A percentile compares a stretch with the other conserved stretches of the same genome.
phyloP scores from a whole-genome alignment of 2,113 vertebrate genomes.

The Poeciliopsis retropinna region DNA sequence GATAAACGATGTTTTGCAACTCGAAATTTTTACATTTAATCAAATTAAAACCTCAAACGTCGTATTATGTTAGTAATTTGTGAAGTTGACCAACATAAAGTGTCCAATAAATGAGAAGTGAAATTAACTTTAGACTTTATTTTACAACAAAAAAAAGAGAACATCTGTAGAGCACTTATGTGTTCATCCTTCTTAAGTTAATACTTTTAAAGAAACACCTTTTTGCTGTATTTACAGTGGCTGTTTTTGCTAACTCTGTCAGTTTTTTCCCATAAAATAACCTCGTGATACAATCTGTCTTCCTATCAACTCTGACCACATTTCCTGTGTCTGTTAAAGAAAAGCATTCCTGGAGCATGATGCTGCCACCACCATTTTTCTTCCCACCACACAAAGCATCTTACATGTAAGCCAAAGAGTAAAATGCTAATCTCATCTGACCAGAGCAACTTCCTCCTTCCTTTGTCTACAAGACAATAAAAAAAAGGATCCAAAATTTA shows the following conservation, averaged over 20 bases:
- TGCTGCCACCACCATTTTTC: not conserved
- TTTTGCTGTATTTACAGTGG: no score
- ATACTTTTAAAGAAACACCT: no score
- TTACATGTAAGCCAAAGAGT: not conserved
- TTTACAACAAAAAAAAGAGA: no score
- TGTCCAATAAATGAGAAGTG: not conserved
- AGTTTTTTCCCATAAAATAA: not conserved
- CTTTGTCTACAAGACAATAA: not conserved
- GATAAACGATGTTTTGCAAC: not conserved
- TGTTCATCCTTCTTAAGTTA: no score
- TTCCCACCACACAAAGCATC: no score
- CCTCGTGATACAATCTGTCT: not conserved
- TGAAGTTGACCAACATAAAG: not conserved
- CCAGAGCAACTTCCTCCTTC: not conserved
- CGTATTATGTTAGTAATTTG: not conserved
- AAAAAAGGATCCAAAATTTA: not conserved
- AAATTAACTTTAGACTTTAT: not conserved
- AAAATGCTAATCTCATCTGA: not conserved
- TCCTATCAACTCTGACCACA: not conserved
- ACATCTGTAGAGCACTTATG: no score
- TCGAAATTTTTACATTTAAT: not conserved
- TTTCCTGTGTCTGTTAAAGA: not conserved
- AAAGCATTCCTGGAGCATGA: not conserved
- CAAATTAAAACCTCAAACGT: not conserved
- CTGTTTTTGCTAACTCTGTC: not conserved